Conservation (phyloP, 92 coral and sea anemone genomes). For the Actinostola sp. region DNA sequence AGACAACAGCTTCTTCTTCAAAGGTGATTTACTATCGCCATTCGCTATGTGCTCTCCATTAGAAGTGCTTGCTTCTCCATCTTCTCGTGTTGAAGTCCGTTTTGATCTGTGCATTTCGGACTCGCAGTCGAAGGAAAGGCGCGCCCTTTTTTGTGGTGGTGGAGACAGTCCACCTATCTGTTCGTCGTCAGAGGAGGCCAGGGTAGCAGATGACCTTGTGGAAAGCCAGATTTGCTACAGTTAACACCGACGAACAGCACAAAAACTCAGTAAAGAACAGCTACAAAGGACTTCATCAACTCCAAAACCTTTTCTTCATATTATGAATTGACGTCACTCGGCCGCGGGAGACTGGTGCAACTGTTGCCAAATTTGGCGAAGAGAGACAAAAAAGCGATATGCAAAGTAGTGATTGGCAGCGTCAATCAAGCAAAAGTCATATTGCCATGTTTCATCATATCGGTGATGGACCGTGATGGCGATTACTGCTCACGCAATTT, state of each 20-base stretch:
- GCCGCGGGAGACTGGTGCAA: conserved; percentile 35
- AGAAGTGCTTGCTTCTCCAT: conserved; percentile 97
- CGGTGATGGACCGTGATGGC: no score
- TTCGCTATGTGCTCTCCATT: conserved; percentile 94
- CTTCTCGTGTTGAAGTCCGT: conserved; percentile 97
- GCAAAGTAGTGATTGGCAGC: conserved; percentile 7
- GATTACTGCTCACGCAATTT: no score
- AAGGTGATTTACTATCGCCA: conserved; percentile 82
- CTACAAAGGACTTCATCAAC: conserved; percentile 75
- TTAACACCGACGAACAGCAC: conserved; percentile 58
- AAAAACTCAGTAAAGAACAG: conserved; percentile 63
- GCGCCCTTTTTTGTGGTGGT: conserved; percentile 99
- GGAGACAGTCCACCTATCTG: conserved; percentile 99
- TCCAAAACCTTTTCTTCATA: conserved; percentile 77
- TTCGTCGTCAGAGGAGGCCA: conserved; percentile 99
- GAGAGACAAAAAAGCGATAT: conserved; percentile 8
- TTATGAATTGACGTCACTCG: conserved; percentile 96
- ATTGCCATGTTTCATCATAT: no score
- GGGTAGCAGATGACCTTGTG: conserved; percentile 97
- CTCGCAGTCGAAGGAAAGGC: conserved; percentile 96
- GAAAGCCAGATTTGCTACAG: conserved; percentile 98
- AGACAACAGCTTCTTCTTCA: conserved; percentile 78
- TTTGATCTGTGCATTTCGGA: conserved; percentile 99
- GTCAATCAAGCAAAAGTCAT: background rate
- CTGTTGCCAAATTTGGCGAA: conserved; percentile 57